Percentiles rank a stretch among this genome's conserved stretches.
phyloP scores from a whole-genome alignment of 1,140 invertebrate genomes.

The Panagrolaimus sp. region DNA sequence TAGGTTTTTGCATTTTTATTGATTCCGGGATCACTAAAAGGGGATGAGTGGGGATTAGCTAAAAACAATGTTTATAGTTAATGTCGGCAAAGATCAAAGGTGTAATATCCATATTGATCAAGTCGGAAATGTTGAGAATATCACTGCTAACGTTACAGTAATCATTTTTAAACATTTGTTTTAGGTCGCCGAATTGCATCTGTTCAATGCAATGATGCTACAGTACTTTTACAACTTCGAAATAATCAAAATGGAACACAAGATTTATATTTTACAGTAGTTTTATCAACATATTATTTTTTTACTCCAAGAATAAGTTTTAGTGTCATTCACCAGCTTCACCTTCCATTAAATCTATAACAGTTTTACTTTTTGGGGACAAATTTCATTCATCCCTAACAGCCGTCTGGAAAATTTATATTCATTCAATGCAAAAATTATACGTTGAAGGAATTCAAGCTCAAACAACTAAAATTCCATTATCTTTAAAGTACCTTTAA shows the following conservation, averaged over 20 bases:
- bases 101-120: no score
- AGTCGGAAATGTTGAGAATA: no score
- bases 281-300: neutral
- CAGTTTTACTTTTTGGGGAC: neutral
- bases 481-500: neutral
- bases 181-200: neutral
- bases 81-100: no score
- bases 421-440: conserved; percentile 1
- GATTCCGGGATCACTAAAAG: no score
- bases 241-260: neutral
- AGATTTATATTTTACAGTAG: conserved; percentile 3
- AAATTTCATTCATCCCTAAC: neutral
- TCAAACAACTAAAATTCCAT: conserved; percentile 6
- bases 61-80: no score
- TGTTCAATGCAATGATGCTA: neutral
- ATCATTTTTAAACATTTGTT: neutral
- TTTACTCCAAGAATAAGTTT: neutral
- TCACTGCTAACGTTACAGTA: neutral
- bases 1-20: neutral
- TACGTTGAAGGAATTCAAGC: conserved; percentile 7
- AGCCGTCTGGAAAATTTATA: neutral
- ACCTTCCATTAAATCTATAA: neutral
- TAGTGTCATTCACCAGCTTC: neutral
- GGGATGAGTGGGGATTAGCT: no score
- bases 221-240: conserved; percentile 3